Conservation (phyloP, 1,140 invertebrate species). For the Drosophila melanica region DNA sequence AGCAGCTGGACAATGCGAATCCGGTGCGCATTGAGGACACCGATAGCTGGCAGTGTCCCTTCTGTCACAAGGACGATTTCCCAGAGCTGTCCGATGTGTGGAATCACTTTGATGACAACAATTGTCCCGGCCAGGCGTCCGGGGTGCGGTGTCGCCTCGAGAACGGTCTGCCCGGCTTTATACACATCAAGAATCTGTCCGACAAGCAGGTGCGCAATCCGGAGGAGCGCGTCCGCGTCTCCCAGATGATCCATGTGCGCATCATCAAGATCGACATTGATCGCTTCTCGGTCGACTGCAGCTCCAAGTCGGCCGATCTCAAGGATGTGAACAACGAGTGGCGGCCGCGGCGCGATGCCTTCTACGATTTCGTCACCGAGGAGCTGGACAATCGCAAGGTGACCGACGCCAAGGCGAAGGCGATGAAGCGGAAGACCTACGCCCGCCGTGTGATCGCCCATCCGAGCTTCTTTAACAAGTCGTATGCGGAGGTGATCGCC, state of each 20-base stretch:
- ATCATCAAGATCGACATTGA: slow-evolving; percentile 98
- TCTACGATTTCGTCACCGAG: slow-evolving; percentile 95
- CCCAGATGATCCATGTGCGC: slow-evolving; percentile 96
- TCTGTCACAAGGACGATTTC: slow-evolving; percentile 97
- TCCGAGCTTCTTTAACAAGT: slow-evolving; percentile 98
- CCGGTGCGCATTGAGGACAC: slow-evolving; percentile 93
- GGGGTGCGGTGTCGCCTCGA: slow-evolving; percentile 96
- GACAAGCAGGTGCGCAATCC: slow-evolving; percentile 97
- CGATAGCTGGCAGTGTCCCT: slow-evolving; percentile 98
- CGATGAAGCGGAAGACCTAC: slow-evolving; percentile 90
- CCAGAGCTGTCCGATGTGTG: slow-evolving; percentile 98
- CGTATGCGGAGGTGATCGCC: slow-evolving; percentile 95
- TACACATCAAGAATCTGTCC: slow-evolving; percentile 97
- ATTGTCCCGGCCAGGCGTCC: slow-evolving; percentile 97
- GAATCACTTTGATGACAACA: slow-evolving; percentile 98
- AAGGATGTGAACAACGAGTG: slow-evolving; percentile 95
- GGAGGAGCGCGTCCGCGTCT: slow-evolving; percentile 93
- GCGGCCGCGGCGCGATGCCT: slow-evolving; percentile 95
- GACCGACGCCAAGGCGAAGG: slow-evolving; percentile 92
- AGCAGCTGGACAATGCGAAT: slow-evolving; percentile 97
- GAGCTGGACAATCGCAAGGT: slow-evolving; percentile 90
- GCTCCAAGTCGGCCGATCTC: slow-evolving; percentile 96
- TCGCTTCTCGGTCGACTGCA: slow-evolving; percentile 96
- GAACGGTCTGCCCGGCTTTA: slow-evolving; percentile 97
- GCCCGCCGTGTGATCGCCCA: slow-evolving; percentile 98